Base-by-base conservation (phyloP, 2,888 invertebrate species). In the Hanleya hanleyi region DNA sequence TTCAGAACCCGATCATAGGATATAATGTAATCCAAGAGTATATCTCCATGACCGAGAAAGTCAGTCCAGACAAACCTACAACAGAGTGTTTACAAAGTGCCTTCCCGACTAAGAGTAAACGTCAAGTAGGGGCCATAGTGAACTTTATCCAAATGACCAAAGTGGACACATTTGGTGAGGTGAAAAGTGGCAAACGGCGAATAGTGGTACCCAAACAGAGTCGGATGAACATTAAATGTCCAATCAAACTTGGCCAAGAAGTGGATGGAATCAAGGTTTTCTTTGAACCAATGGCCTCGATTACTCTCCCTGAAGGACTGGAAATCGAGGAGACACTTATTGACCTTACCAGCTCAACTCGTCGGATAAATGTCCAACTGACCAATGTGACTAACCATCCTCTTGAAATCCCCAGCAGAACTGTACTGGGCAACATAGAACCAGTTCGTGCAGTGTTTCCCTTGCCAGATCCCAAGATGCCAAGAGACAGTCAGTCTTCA, bases 1-100 rank as follows among this genome's bases (percentile, higher is more conserved):
- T 68, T 9, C n/a, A 51, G 3, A 26, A 50, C 33, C 68, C 68
- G n/a, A 68, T 68, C n/a, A 68, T 68, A n/a, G 68, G 68, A 12
- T 68, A 50, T 35, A 68, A 50, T 50, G 50, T 68, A 22, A 68
- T 68, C 29, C 33, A 68, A 36, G 68, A 68, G 50, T 37, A 64
- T 64, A 26, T 64, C 29, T 64, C 64, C n/a, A 32, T 64, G 64
- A 18, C 35, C 18, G 64, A 64, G 37, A 64, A 64, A 29, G 36
- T 26, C 15, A 29, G 26, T 15, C 26, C 57, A 15, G 29, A 15
- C 22, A 15, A 57, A 57, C 22, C 57, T 15, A 32, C 64, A 64
- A 64, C 64, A 4, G 38, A 64, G 18, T 37, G 22, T 12, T 36
- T 64, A 36, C 35, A 37, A 22, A 2, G 26, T 3, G 64, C 64